Base-by-base conservation (phyloP, 2,113 vertebrate species). In the Misgurnus anguillicaudatus region DNA sequence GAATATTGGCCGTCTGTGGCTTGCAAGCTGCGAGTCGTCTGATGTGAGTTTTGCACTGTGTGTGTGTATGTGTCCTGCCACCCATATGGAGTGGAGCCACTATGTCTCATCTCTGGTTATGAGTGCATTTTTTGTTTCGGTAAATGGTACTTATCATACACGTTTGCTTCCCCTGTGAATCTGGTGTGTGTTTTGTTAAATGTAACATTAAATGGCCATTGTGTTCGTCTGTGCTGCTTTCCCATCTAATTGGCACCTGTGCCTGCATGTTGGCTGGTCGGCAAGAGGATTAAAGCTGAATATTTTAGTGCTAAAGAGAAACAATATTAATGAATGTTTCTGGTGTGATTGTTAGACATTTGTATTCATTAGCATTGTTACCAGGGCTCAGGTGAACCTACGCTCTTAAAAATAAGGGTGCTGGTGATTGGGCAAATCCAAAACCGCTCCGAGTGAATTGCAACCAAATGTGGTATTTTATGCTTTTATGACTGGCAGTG, bases 11-110 rank as follows among this genome's bases (percentile, higher is more conserved):
- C 4, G 48, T 71, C 68, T 72, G 69, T 72, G 69, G 38, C 69
- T 72, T 72, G 51, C 1, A 36, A 57, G 51, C 36, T 71, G 69
- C n/a, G n/a, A n/a, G n/a, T 36, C 36, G 71, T 41, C 55, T 42
- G 55, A 19, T 74, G 57, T 72, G 57, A 47, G 71, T 47, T 73
- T n/a, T 60, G 55, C 38, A 72, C 47, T 39, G 45, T 57, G 36
- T 60, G 57, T 45, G 57, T 74, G 53, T 58, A 72, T 72, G 71
- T 74, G 71, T 74, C 71, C 71, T 74, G 71, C 71, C 57, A 74
- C 57, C 58, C 55, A 74, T 60, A 60, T 74, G 72, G 72, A 74
- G 71, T 60, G 71, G 71, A 74, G 72, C 57, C 71, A 74, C 58
- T 21, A 47, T 74, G 71, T 74, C 71, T 74, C 58, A 61, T 74